Evolutionary conservation across 2,113 vertebrate genomes (phyloP).

Genomic region (Thamnaconus septentrionalis): DNA sequence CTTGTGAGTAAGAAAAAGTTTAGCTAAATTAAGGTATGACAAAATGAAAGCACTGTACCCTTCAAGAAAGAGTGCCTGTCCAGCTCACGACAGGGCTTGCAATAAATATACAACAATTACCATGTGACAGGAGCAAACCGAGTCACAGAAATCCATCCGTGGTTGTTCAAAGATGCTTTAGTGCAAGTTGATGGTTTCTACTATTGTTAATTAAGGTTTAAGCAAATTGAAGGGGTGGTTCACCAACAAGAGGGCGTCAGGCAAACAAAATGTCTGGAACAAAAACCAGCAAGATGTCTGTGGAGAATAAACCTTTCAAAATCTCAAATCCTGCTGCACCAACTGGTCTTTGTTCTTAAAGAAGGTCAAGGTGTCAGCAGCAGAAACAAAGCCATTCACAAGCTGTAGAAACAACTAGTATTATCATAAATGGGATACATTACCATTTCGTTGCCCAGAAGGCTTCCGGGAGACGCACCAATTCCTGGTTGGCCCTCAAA

Average conservation of each 20-base stretch:
- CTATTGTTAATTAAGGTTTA: neutral
- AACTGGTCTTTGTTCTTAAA: slow-evolving; percentile 10
- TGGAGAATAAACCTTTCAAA: slow-evolving; percentile 5
- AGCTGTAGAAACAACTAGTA: slow-evolving; percentile 26
- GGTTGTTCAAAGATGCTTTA: slow-evolving; percentile 54
- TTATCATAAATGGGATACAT: slow-evolving; percentile 85
- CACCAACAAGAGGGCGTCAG: neutral
- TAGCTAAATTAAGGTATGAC: no score
- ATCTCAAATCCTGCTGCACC: slow-evolving; percentile 4
- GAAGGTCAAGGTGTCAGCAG: slow-evolving; percentile 14
- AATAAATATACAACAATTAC: slow-evolving; percentile 54
- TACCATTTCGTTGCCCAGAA: slow-evolving; percentile 98
- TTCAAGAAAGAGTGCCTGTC: slow-evolving; percentile 69
- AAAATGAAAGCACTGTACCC: neutral
- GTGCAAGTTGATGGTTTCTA: slow-evolving; percentile 70
- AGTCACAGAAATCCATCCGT: slow-evolving; percentile 16
- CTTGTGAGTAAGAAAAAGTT: no score
- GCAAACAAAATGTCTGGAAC: slow-evolving; percentile 4
- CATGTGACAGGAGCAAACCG: slow-evolving; percentile 17
- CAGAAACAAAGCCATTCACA: slow-evolving; percentile 11
- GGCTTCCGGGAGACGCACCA: slow-evolving; percentile 78
- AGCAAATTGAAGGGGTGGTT: slow-evolving; percentile 51
- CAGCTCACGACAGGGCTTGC: slow-evolving; percentile 78
- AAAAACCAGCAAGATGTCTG: slow-evolving; percentile 19
- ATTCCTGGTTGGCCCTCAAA: slow-evolving; percentile 92